Evolutionary conservation across 2,113 vertebrate species (phyloP).

Genomic region (Psophia crepitans): DNA sequence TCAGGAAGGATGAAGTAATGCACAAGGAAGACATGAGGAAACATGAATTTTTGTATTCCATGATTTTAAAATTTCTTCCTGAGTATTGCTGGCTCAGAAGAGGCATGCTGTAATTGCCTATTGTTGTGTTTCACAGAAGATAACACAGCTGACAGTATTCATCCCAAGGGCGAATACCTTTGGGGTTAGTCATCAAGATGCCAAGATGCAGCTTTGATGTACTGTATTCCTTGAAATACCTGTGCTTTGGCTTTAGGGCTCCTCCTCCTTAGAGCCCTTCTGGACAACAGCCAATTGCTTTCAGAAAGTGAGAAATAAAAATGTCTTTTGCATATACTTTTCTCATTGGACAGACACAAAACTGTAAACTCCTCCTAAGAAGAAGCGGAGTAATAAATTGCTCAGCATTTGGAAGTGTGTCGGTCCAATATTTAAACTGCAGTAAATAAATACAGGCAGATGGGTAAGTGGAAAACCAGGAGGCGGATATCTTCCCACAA

Average conservation of each 20-base stretch:
- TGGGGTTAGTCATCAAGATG: background rate
- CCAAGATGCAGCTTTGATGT: background rate
- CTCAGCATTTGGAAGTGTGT: background rate
- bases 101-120: background rate
- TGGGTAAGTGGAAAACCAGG: background rate
- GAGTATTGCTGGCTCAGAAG: background rate
- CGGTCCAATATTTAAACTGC: background rate
- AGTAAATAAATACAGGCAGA: background rate
- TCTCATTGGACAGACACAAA: background rate
- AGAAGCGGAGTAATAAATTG: background rate
- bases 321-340: background rate
- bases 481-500: background rate
- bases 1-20: background rate
- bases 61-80: background rate
- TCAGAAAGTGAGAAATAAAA: background rate
- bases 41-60: background rate
- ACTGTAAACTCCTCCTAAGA: background rate
- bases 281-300: background rate
- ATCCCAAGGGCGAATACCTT: background rate
- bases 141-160: background rate
- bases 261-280: background rate
- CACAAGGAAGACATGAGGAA: background rate
- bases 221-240: background rate
- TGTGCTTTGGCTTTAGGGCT: background rate
- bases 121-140: background rate